Conservation (phyloP, 2,113 vertebrate species). For the Sinocyclocheilus rhinocerous region DNA sequence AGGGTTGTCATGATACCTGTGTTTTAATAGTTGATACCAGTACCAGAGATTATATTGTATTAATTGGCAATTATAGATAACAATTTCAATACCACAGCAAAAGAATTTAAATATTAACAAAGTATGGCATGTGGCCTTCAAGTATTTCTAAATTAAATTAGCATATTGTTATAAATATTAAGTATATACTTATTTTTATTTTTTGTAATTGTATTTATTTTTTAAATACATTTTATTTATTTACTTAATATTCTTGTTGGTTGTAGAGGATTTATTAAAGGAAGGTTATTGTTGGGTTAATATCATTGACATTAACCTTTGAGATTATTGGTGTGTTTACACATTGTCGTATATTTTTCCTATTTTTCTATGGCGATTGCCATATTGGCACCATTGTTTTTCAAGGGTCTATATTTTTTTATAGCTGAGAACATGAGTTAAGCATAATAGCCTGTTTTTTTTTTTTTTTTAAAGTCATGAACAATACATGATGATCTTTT, state of each 20-base stretch:
- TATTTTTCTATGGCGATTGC: not conserved
- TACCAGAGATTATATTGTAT: not conserved
- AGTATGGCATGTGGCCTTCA: not conserved
- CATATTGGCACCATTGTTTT: not conserved
- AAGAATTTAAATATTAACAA: not conserved
- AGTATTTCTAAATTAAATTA: not conserved
- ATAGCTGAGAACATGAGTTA: not conserved
- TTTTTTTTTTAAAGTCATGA: not conserved
- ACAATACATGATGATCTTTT: not conserved
- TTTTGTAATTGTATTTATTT: too few species aligned
- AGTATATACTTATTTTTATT: too few species aligned
- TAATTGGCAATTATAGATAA: not conserved
- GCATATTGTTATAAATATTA: not conserved
- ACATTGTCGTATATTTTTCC: too few species aligned
- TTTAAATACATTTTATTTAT: not conserved
- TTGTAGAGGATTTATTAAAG: not conserved
- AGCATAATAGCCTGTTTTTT: constrained; percentile 5
- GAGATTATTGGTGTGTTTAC: too few species aligned
- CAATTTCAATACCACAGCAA: not conserved
- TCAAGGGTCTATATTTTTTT: not conserved
- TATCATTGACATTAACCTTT: not conserved
- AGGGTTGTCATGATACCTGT: not conserved
- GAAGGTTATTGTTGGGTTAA: not conserved
- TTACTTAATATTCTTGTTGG: not conserved
- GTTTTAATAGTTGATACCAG: not conserved